Percentiles rank a stretch among this genome's conserved stretches.
Conservation (phyloP, 2,113 vertebrate genomes). For the Tragelaphus buxtoni region DNA sequence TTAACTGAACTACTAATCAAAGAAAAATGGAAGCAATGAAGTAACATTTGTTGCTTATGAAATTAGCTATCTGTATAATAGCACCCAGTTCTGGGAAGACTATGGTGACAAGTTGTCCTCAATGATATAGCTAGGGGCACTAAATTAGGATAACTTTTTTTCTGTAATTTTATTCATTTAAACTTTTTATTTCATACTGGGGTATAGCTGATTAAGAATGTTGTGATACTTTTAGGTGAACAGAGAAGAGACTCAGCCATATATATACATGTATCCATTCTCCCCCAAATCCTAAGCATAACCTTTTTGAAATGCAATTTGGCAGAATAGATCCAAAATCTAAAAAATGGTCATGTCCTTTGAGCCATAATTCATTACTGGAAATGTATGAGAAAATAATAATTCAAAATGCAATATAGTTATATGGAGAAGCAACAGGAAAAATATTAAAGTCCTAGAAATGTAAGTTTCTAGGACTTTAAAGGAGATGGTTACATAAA, state of each 20-base stretch:
- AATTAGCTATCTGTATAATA: not conserved
- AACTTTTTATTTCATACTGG: not conserved
- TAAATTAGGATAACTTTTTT: not conserved
- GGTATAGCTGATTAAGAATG: not conserved
- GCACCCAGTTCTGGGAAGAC: not conserved
- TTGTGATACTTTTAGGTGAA: not conserved
- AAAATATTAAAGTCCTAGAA: not conserved
- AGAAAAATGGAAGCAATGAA: not conserved
- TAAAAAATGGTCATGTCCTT: not conserved
- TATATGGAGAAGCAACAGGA: not conserved
- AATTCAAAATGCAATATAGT: not conserved
- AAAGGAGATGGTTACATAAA: not conserved
- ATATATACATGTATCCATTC: not conserved
- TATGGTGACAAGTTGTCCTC: not conserved
- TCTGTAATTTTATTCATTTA: not conserved
- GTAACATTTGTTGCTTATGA: not conserved
- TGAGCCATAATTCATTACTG: not conserved
- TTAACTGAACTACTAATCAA: not conserved
- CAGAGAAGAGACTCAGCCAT: not conserved
- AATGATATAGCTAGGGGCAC: not conserved
- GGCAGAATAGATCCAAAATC: not conserved
- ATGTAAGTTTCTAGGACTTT: not conserved
- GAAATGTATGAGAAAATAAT: not conserved
- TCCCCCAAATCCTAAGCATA: not conserved
- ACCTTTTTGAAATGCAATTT: not conserved